Evolutionary conservation across 2,113 vertebrate genomes (phyloP), one percentile per base, ranked within the genome.

Genomic region (Centropus unirufus): DNA sequence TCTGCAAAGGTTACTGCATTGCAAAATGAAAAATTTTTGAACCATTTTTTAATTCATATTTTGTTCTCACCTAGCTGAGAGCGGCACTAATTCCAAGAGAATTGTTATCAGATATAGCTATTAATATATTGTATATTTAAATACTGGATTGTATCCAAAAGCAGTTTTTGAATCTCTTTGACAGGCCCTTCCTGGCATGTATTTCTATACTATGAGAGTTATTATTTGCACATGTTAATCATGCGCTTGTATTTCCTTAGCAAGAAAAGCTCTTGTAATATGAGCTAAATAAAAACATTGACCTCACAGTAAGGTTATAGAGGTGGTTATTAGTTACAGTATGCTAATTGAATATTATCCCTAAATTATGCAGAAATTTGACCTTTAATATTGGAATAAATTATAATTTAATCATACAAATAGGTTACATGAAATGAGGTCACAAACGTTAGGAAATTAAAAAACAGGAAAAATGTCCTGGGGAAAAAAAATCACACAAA

Each of bases 41-140:
- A 58, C 13, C 39, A 9, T 58, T 22, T 77, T 40, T 86, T 81
- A 8, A 12, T 46, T 82, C 44, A 2, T 76, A 58, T 78, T 93
- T 90, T 73, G 15, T 75, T 87, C 77, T 95, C 77, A 64, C 14
- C 17, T 81, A 83, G 54, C 54, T 94, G 89, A 64, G 78, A 81
- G 54, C 87, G 90, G 78, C 58, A 81, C 29, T 85, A 87, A 93
- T 94, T 73, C 42, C 73, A 86, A 74, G 42, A 91, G 52, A 85
- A 80, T 24, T 78, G 42, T 83, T 93, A 67, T 72, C 74, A 78
- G 69, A 91, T 87, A 49, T 42, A 72, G 64, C 59, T 93, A 95
- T 92, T 92, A 92, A 91, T 83, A 77, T 4, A 36, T 8, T 83
- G 52, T 76, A 39, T 61, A 93, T 92, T 94, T 92, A 88, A 92